Base-by-base conservation (phyloP, 2,113 vertebrate genomes). In the Nothoprocta perdicaria region DNA sequence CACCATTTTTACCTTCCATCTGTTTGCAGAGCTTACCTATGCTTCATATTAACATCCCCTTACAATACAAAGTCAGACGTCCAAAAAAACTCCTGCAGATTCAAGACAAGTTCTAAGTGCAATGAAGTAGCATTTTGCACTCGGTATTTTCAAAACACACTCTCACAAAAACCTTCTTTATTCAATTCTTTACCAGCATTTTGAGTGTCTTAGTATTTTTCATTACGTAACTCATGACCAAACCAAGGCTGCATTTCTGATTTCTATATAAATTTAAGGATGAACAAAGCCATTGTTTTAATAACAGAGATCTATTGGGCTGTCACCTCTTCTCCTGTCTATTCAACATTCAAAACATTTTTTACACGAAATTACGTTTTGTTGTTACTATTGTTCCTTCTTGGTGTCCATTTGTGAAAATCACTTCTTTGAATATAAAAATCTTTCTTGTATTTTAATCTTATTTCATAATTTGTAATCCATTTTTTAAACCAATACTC, bases 11-110 rank as follows among this genome's bases (percentile, higher is more conserved):
- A 90, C 66, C 86, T 90, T 91, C 86, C 90, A 86, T 90, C 95
- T 96, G 33, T 96, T 96, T 95, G 80, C 50, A 93, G 80, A 96
- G 63, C 41, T 91, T 78, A 81, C 43, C 88, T 89, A 71, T 11
- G 58, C n/a, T 95, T 93, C 74, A 61, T 71, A 90, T 46, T 79
- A 91, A 88, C 61, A 84, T 91, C 0, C 2, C 71, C 95, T 94
- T 91, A 74, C 41, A 89, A 84, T 65, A 83, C 22, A 27, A 26
- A 89, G 77, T 77, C 79, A 95, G 55, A 86, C 74, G 82, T 89
- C 48, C 77, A 86, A 74, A 26, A 87, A 92, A 66, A 62, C 40
- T 82, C 22, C 31, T 76, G 85, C 65, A 95, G 83, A 83, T 7
- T 60, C 46, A 83, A 80, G 71, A 84, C 2, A n/a, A 7, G 23